Conservation (phyloP, 2,797 vertebrate species). For the Pygocentrus nattereri region DNA sequence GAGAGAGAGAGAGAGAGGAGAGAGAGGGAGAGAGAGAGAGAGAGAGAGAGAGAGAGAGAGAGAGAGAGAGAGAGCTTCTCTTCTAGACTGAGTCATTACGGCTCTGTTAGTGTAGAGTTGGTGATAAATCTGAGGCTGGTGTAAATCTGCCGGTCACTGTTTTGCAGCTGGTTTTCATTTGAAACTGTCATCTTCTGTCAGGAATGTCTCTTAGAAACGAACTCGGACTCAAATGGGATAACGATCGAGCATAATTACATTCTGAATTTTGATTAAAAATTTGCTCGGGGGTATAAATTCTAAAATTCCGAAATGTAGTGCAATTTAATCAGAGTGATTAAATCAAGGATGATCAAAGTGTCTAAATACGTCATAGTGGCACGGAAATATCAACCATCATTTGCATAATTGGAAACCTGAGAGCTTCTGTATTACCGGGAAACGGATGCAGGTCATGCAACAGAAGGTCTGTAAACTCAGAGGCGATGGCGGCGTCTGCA, state of each 20-base stretch:
- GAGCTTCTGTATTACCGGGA: no score
- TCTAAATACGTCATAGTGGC: not conserved
- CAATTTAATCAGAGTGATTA: not conserved
- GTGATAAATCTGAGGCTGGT: not conserved
- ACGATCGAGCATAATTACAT: not conserved
- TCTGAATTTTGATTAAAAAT: not conserved
- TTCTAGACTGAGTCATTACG: not conserved
- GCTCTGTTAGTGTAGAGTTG: not conserved
- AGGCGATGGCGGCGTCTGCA: no score
- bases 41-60: no score
- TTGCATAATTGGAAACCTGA: not conserved
- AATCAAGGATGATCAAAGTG: not conserved
- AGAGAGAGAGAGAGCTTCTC: no score
- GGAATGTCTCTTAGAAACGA: not conserved
- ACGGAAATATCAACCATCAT: not conserved
- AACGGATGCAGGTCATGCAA: no score
- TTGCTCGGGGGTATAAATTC: not conserved
- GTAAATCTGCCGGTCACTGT: not conserved
- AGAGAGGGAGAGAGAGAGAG: no score
- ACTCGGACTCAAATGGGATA: not conserved
- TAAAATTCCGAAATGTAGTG: not conserved
- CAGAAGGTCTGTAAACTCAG: no score
- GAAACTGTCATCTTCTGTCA: not conserved
- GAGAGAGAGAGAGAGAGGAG: no score
- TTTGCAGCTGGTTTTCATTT: not conserved